Base-by-base conservation (phyloP, 2,888 invertebrate genomes). In the Syrista parreyssii region DNA sequence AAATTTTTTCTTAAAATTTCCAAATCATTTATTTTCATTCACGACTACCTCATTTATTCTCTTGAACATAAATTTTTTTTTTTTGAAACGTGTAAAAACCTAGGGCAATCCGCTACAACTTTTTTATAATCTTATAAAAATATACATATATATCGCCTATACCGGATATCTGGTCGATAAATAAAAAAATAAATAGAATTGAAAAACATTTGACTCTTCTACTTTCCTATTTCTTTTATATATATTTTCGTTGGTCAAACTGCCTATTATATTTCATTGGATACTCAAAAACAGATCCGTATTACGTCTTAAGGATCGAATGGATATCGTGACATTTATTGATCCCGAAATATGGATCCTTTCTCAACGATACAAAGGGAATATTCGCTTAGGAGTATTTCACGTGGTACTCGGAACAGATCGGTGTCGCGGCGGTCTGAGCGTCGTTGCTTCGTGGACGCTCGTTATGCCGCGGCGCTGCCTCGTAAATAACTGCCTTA, bases 401-500 rank as follows among this genome's bases (percentile, higher is more conserved):
- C 88, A 87, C 85, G 86, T 86, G 84, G 84, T 84, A 85, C 82
- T 82, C 85, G 80, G 86, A 86, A 88, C 84, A 84, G 86, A 88
- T 87, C 84, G 87, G 86, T 87, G 86, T 87, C 87, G 87, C 86
- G 87, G 83, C 85, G 84, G 84, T 88, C 86, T 85, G 86, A 82
- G 86, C 87, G 86, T 84, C 84, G 84, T 84, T 86, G 88, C 85
- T 86, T 86, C 87, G 84, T 79, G 84, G 83, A 82, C 84, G 86
- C 89, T 89, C 88, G 89, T 89, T 89, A 88, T 86, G 84, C 84
- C 83, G 85, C 84, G 85, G 80, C 84, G 86, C 89, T 89, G 89
- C 87, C 89, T 89, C 89, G 88, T 89, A 89, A 89, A 89, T 89
- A 88, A 89, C 88, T 84, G 84, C 81, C 89, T 86, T 86, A 86